Percentiles rank a stretch among this genome's conserved stretches.
Conservation (phyloP, 2,797 vertebrate species). For the Alcedo atthis region DNA sequence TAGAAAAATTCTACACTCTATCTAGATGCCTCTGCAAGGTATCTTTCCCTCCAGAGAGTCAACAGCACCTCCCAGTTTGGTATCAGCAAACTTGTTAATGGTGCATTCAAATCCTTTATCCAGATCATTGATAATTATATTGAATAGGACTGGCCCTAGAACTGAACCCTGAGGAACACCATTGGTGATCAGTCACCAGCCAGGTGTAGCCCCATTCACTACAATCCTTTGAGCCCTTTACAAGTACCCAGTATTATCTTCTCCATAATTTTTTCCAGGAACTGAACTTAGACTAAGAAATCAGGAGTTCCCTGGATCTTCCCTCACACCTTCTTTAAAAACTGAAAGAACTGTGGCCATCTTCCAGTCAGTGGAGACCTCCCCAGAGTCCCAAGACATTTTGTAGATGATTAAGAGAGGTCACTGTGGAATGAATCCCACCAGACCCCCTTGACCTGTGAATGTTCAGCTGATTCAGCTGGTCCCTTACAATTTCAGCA, state of each 20-base stretch:
- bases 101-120: too few species aligned
- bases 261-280: background rate
- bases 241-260: background rate
- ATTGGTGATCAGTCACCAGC: background rate
- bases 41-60: too few species aligned
- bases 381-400: background rate
- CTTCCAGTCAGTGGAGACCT: background rate
- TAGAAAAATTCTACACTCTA: background rate
- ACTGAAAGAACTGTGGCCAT: background rate
- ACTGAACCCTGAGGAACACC: background rate
- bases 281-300: background rate
- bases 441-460: too few species aligned
- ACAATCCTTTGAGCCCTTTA: background rate
- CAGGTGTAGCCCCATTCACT: background rate
- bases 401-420: background rate
- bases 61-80: too few species aligned
- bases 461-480: background rate
- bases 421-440: background rate
- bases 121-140: too few species aligned
- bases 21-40: background rate
- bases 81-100: too few species aligned
- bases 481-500: background rate
- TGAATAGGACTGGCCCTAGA: background rate
- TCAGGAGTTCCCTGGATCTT: background rate
- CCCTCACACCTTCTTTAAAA: background rate